Evolutionary conservation across 2,888 invertebrate genomes (phyloP), one percentile per base, ranked within the genome.

Genomic region (Neuroscelio doddi): DNA sequence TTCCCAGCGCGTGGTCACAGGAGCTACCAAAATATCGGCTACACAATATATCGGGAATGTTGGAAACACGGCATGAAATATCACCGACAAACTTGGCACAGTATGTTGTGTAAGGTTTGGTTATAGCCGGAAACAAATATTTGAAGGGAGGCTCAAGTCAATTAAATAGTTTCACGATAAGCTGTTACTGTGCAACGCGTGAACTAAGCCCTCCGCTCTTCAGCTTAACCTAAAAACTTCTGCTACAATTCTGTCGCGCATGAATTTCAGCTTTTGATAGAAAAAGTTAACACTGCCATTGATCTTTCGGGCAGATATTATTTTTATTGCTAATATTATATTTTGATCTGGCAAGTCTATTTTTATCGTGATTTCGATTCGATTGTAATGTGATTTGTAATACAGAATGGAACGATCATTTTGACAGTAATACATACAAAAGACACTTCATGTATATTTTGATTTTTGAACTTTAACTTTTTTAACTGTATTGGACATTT

Each of bases 141-240:
- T 71, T 63, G 59, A 56, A 64, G 34, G 36, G 61, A 68, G 68
- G 68, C 67, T 69, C 56, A 69, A 71, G 64, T 71, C 70, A 64
- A 70, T 70, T 69, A 67, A 70, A 69, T 70, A 68, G 64, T 71
- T 70, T 63, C 51, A 63, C 45, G 59, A 59, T 64, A 69, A 64
- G 49, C 58, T 49, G 63, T 51, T 56, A 64, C 47, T 42, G 56
- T 39, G 61, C 38, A 58, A 46, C 45, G 73, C 61, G 49, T 55
- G 44, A 49, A 46, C 66, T 72, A 74, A 71, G 74, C 73, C 58
- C 67, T 59, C 63, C 51, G 64, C 62, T 64, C 69, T 65, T 44
- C 59, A 64, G 70, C 68, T 77, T 74, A 75, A 68, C 69, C 71
- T 69, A 72, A 76, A 77, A 77, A 74, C 74, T 73, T 73, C 46